Evolutionary conservation across 2,888 invertebrate genomes (phyloP).

Genomic region (Archips crataeganus): DNA sequence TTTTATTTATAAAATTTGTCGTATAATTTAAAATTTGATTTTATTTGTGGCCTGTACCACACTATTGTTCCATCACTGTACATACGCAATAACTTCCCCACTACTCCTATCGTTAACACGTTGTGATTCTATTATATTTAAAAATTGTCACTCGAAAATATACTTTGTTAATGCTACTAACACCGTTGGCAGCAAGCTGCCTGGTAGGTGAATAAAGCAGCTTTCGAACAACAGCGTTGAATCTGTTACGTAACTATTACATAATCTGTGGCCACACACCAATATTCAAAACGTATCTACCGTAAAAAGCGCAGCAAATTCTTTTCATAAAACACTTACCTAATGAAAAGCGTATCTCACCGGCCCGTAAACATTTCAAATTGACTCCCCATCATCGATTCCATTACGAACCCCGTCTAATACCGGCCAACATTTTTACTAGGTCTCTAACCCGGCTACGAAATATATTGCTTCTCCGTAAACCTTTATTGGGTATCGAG

Average conservation of each 20-base stretch:
- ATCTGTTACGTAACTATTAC: background rate
- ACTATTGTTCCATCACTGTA: too few relatives aligned
- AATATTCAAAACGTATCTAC: background rate
- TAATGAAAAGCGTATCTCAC: constrained; percentile 13
- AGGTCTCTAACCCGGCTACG: constrained; percentile 42
- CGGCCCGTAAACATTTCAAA: constrained; percentile 30
- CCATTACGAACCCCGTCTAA: constrained; percentile 41
- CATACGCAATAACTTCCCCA: too few relatives aligned
- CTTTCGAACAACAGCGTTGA: too few relatives aligned
- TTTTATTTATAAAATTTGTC: too few relatives aligned
- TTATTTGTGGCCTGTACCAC: too few relatives aligned
- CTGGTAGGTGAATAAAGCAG: too few relatives aligned
- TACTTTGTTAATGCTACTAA: too few relatives aligned
- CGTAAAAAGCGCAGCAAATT: background rate
- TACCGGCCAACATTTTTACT: constrained; percentile 50
- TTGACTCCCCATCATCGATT: constrained; percentile 41
- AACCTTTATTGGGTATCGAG: constrained; percentile 58
- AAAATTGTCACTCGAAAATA: too few relatives aligned
- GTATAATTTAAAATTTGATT: too few relatives aligned
- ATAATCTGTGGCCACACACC: background rate
- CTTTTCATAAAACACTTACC: constrained; percentile 7
- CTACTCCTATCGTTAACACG: too few relatives aligned
- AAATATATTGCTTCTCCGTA: constrained; percentile 57
- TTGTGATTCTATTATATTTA: too few relatives aligned
- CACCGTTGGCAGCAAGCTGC: too few relatives aligned